phyloP scores from a whole-genome alignment of 2,113 vertebrate genomes.

The Sorex araneus region DNA sequence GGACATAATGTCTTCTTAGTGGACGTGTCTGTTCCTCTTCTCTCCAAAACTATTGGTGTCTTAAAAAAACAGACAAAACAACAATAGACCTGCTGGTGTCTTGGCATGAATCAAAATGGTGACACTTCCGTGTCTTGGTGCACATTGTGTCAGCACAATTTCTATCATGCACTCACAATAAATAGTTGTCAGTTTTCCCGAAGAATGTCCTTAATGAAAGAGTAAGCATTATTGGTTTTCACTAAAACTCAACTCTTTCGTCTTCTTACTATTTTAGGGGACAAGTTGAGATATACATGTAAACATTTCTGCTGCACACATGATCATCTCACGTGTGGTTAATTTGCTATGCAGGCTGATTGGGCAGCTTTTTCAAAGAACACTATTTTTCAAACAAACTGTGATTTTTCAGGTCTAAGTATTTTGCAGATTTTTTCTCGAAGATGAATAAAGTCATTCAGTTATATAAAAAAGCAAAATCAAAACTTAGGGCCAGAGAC shows the following conservation, averaged over 20 bases:
- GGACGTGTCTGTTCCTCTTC: too few relatives aligned
- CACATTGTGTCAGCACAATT: not conserved
- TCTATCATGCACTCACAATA: not conserved
- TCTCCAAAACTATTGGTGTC: not conserved
- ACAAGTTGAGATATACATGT: constrained; percentile 1
- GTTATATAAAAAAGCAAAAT: constrained; percentile 66
- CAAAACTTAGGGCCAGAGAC: too few relatives aligned
- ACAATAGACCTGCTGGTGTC: not conserved
- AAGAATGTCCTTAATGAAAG: constrained; percentile 50
- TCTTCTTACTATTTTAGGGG: constrained; percentile 35
- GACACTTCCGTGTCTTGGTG: not conserved
- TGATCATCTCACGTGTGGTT: not conserved
- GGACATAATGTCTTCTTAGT: too few relatives aligned
- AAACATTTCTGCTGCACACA: not conserved
- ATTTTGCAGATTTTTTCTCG: constrained; percentile 68
- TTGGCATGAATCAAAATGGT: constrained; percentile 19
- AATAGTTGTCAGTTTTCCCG: constrained; percentile 19
- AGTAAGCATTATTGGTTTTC: constrained; percentile 48
- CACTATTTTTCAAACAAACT: constrained; percentile 50
- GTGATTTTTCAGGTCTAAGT: constrained; percentile 48
- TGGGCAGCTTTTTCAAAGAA: constrained; percentile 36
- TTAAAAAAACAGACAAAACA: not conserved
- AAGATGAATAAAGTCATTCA: constrained; percentile 68
- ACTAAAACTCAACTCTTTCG: constrained; percentile 23
- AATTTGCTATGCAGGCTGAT: constrained; percentile 4